Evolutionary conservation across 1,140 invertebrate genomes (phyloP), one percentile per base, ranked within the genome.

Genomic region (Drosophila sechellia): DNA sequence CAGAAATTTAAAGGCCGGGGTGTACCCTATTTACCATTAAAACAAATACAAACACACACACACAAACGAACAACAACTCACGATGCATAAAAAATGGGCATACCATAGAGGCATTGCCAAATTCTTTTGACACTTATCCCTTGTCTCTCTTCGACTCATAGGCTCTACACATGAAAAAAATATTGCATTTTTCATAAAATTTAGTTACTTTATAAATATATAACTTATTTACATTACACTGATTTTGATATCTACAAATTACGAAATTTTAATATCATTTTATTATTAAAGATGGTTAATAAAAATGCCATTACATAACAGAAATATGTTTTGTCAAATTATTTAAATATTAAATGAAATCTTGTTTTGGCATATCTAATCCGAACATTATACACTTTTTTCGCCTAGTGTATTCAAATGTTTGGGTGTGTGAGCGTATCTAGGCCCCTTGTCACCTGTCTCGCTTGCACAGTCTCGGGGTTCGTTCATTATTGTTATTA

Each of bases 81-180:
- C 59, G 83, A 86, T 86, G 78, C 83, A 89, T 87, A 87, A 87
- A 81, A 79, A 87, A 86, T 78, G 60, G 55, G 25, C 40, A 59
- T 35, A 40, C 35, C 40, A 59, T 53, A 20, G 59, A 40, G 60
- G 49, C 85, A 84, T 84, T 84, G 85, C 81, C 80, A 89, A 89
- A 89, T 90, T 90, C 77, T 84, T 89, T 84, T 89, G 84, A 89
- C 84, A 89, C 84, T 89, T 89, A 89, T 89, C 77, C 85, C 80
- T 80, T 78, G 79, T 76, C 71, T 50, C 45, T 52, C 27, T 22
- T 17, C 6, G 5, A 5, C 20, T 34, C 31, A 8, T 0, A 10
- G 8, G 6, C 6, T 10, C 6, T 10, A 48, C 66, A 70, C 42
- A 27, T 11, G 1, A 40, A 69, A 37, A 4, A 63, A 34, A 45